Percentiles rank a stretch among this genome's conserved stretches.
These are phyloP conservation scores for Sitobion miscanthi DNA, from an alignment of 1,140 invertebrate species.

Conservation along the genomic window DNA sequence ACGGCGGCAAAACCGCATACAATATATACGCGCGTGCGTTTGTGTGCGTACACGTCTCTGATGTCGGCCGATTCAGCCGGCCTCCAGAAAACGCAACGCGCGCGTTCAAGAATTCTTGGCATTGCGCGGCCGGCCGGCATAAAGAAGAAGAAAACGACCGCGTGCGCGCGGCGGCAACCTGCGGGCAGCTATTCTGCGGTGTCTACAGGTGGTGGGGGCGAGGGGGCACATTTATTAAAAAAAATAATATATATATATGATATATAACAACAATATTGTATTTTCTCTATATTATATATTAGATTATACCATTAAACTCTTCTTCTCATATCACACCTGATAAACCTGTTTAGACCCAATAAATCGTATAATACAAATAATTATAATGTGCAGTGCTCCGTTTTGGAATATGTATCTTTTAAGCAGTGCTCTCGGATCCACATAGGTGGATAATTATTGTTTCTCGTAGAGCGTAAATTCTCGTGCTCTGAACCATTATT, in stretches of 20 bases:
- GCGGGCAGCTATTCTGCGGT: background rate
- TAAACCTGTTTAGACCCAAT: background rate
- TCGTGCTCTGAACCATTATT: background rate
- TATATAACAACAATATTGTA: background rate
- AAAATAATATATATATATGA: background rate
- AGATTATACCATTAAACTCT: background rate
- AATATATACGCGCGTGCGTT: background rate
- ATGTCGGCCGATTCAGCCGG: constrained; percentile 33
- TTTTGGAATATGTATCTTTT: background rate
- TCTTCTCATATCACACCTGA: background rate
- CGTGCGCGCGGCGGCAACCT: background rate
- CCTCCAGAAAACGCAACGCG: constrained; percentile 16
- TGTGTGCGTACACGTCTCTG: background rate
- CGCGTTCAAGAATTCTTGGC: constrained; percentile 25
- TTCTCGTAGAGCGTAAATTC: background rate
- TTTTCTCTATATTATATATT: background rate
- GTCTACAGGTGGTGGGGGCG: too few species aligned
- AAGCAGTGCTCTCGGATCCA: background rate
- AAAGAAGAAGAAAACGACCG: constrained; percentile 11
- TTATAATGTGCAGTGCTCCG: background rate
- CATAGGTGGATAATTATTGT: background rate
- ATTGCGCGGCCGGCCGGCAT: constrained; percentile 17
- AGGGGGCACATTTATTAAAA: background rate
- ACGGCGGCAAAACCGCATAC: background rate
- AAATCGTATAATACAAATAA: background rate